phyloP scores from a whole-genome alignment of 2,113 vertebrate species.

The Calonectris borealis region DNA sequence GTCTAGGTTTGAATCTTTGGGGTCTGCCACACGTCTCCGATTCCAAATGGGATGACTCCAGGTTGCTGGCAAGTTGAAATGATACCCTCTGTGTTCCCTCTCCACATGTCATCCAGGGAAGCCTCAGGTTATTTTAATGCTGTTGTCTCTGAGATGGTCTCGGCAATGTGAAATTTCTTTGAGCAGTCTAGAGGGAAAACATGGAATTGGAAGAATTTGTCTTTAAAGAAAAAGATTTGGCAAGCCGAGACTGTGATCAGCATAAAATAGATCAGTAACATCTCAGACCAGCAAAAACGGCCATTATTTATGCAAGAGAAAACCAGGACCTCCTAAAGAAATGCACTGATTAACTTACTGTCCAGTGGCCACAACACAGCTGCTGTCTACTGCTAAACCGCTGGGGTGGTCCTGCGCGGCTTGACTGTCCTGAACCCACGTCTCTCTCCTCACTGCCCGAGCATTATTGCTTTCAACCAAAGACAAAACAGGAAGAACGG shows the following conservation, averaged over 20 bases:
- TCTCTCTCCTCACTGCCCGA: background rate
- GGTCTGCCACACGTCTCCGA: background rate
- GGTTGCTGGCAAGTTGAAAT: background rate
- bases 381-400: accelerated
- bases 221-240: background rate
- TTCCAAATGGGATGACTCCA: background rate
- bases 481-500: background rate
- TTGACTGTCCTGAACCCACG: accelerated
- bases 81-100: background rate
- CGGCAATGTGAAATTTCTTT: background rate
- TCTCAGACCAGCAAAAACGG: background rate
- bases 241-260: background rate
- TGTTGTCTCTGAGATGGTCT: background rate
- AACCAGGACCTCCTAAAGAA: background rate
- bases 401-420: background rate
- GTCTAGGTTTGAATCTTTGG: background rate
- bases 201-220: background rate
- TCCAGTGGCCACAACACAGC: background rate
- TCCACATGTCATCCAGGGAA: background rate
- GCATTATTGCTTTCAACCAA: constrained; percentile 6
- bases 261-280: background rate
- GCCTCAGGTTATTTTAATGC: background rate
- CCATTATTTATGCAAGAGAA: background rate
- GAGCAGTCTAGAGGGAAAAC: background rate
- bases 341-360: background rate